These are phyloP conservation scores for Polyergus mexicanus DNA, from an alignment of 1,140 invertebrate genomes.

Conservation along the genomic window DNA sequence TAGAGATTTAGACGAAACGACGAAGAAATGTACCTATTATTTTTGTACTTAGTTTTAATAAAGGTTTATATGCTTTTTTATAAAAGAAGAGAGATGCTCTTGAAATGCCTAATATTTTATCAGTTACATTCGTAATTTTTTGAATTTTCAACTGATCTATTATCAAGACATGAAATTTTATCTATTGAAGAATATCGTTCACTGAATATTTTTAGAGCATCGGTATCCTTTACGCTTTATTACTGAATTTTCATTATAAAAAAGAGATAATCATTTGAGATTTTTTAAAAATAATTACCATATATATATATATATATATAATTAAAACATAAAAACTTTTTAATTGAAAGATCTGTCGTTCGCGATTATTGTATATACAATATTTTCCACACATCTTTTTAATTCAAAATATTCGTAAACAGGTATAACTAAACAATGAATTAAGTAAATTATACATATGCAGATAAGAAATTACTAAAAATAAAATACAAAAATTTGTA, in stretches of 20 bases:
- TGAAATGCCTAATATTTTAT: neutral
- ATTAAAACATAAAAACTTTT: too few species aligned
- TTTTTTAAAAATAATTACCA: neutral
- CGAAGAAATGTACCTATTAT: slow-evolving; percentile 84
- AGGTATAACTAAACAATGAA: neutral
- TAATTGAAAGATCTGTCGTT: too few species aligned
- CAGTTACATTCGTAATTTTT: neutral
- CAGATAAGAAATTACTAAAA: neutral
- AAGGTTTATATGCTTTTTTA: slow-evolving; percentile 84
- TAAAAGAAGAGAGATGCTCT: slow-evolving; percentile 61
- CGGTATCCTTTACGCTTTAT: neutral
- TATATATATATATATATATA: too few species aligned
- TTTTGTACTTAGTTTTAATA: slow-evolving; percentile 85
- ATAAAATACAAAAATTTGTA: neutral
- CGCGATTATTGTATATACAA: too few species aligned
- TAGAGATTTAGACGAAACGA: slow-evolving; percentile 77
- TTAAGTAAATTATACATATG: neutral
- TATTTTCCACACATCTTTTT: neutral
- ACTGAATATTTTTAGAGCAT: neutral
- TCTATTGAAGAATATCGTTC: neutral
- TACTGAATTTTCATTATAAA: neutral
- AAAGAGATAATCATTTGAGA: neutral
- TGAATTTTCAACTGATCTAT: neutral
- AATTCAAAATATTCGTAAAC: neutral
- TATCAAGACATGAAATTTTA: neutral